A percentile compares a stretch with the other conserved stretches of the same genome.
These are phyloP conservation scores for Trachymyrmex cornetzi DNA, from an alignment of 1,140 invertebrate genomes.

Conservation along the genomic window DNA sequence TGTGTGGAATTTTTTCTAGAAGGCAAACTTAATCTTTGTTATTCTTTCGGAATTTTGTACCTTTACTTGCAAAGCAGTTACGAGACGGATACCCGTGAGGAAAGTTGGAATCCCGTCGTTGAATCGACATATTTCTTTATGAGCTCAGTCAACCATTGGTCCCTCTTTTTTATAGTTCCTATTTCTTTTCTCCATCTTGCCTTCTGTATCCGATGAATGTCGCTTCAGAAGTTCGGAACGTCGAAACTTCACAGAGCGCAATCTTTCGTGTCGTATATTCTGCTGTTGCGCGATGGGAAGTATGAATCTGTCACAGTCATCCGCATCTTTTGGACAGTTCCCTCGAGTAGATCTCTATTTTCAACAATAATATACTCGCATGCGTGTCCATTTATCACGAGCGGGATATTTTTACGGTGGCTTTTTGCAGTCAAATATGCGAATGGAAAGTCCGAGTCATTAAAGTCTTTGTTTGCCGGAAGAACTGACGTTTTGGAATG, in stretches of 20 bases:
- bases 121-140: slow-evolving; percentile 43
- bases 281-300: background rate
- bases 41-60: slow-evolving; percentile 58
- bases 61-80: slow-evolving; percentile 37
- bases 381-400: background rate
- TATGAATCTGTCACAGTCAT: slow-evolving; percentile 52
- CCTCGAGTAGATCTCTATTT: slow-evolving; percentile 36
- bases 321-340: slow-evolving; percentile 29
- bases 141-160: slow-evolving; percentile 25
- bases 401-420: slow-evolving; percentile 7
- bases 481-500: slow-evolving; percentile 65
- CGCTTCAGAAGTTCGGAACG: slow-evolving; percentile 31
- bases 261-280: slow-evolving; percentile 8
- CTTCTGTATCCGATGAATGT: slow-evolving; percentile 46
- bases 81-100: slow-evolving; percentile 33
- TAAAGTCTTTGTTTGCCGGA: slow-evolving; percentile 72
- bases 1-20: slow-evolving; percentile 61
- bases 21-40: slow-evolving; percentile 44
- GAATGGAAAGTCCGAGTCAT: slow-evolving; percentile 57
- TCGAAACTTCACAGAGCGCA: slow-evolving; percentile 30
- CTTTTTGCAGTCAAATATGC: slow-evolving; percentile 18
- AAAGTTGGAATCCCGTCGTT: slow-evolving; percentile 63
- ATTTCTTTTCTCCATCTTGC: slow-evolving; percentile 28
- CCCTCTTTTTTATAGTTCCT: slow-evolving; percentile 32
- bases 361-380: slow-evolving; percentile 16